Percentiles rank a stretch among this genome's conserved stretches.
These are phyloP conservation scores for Silvanus unidentatus DNA, from an alignment of 2,888 invertebrate species.

Conservation along the genomic window DNA sequence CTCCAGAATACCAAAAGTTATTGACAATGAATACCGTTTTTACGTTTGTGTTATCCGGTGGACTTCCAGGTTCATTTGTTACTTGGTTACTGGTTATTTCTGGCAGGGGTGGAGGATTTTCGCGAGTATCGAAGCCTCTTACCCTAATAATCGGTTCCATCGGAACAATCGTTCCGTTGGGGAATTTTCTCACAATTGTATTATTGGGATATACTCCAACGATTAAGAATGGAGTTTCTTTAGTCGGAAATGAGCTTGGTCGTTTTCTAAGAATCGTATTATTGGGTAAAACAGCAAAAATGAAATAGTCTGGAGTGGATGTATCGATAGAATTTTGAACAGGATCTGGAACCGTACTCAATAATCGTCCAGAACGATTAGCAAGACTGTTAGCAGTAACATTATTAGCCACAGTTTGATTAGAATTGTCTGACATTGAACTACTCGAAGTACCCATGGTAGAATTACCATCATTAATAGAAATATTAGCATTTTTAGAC, in stretches of 20 bases:
- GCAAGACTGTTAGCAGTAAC: slow-evolving; percentile 11
- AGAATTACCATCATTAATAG: slow-evolving; percentile 19
- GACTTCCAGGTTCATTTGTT: slow-evolving; percentile 43
- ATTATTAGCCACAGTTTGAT: slow-evolving; percentile 8
- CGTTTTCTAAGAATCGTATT: slow-evolving; percentile 73
- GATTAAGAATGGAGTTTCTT: slow-evolving; percentile 67
- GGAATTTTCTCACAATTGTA: slow-evolving; percentile 72
- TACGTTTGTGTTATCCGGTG: slow-evolving; percentile 50
- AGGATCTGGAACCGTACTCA: slow-evolving; percentile 26
- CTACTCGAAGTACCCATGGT: slow-evolving; percentile 1
- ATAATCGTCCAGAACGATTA: slow-evolving; percentile 32
- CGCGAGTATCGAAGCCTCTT: slow-evolving; percentile 56
- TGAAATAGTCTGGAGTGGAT: slow-evolving; percentile 56
- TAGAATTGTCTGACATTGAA: slow-evolving; percentile 3
- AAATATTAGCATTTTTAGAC: slow-evolving; percentile 5
- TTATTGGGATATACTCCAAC: slow-evolving; percentile 74
- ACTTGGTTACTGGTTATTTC: slow-evolving; percentile 62
- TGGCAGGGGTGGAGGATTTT: slow-evolving; percentile 51
- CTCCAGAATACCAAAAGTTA: slow-evolving; percentile 34
- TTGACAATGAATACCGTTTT: slow-evolving; percentile 48
- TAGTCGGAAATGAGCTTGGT: slow-evolving; percentile 61
- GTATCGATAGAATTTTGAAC: slow-evolving; percentile 28
- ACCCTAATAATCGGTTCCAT: slow-evolving; percentile 50
- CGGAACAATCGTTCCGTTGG: slow-evolving; percentile 73
- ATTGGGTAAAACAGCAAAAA: slow-evolving; percentile 72